Conservation (phyloP, 2,113 vertebrate species). For the Motacilla alba region DNA sequence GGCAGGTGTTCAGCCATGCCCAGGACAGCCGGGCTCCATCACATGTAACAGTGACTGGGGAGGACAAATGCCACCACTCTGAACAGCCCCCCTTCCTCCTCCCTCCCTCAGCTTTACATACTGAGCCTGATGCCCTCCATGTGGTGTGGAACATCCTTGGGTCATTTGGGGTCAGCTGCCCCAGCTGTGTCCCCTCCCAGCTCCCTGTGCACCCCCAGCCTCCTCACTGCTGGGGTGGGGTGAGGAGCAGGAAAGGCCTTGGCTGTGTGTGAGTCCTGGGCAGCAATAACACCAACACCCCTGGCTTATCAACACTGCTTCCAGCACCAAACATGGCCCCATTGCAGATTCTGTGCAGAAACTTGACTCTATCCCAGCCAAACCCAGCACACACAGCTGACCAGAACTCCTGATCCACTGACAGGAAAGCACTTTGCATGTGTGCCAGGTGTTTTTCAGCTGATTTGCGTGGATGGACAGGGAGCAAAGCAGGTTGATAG, state of each 20-base stretch:
- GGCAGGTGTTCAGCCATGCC: neutral
- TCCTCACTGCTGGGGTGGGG: neutral
- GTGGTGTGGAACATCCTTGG: neutral
- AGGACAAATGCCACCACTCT: neutral
- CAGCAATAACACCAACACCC: neutral
- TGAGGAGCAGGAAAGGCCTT: neutral
- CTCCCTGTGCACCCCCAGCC: neutral
- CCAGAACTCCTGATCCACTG: neutral
- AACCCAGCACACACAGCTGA: neutral
- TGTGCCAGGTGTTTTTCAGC: neutral
- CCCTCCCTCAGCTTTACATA: neutral
- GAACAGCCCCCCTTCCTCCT: neutral
- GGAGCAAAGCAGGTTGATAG: neutral
- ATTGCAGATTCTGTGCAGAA: neutral
- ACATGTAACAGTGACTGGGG: fast-evolving
- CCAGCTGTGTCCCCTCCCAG: neutral
- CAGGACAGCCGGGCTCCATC: neutral
- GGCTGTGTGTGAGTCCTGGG: neutral
- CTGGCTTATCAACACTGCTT: neutral
- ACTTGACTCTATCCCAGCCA: neutral
- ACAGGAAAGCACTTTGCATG: neutral
- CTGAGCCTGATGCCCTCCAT: neutral
- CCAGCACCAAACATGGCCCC: neutral
- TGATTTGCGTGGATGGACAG: neutral
- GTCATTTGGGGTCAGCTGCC: neutral